phyloP scores from a whole-genome alignment of 2,797 vertebrate genomes.

The Mustela erminea region DNA sequence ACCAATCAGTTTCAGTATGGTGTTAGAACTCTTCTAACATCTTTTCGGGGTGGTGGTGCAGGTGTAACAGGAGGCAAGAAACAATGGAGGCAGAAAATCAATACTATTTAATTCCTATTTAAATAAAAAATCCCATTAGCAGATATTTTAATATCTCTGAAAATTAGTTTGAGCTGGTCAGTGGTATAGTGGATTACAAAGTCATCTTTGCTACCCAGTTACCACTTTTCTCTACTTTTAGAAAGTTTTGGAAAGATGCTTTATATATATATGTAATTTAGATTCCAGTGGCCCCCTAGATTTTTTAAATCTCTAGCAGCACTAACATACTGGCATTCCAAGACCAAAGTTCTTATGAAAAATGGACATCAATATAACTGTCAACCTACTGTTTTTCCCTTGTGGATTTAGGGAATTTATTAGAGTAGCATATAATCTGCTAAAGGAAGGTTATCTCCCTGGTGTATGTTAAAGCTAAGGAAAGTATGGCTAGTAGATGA shows the following conservation, averaged over 20 bases:
- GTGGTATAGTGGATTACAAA: neutral
- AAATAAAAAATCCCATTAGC: neutral
- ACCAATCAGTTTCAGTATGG: neutral
- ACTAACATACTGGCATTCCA: neutral
- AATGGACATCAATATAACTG: neutral
- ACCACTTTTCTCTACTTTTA: neutral
- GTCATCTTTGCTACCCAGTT: neutral
- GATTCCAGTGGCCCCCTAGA: neutral
- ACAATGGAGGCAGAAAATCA: neutral
- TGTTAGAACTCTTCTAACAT: neutral
- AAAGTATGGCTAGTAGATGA: neutral
- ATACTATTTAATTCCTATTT: neutral
- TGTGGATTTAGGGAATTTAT: neutral
- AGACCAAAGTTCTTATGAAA: neutral
- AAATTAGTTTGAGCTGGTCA: neutral
- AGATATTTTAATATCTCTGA: constrained; percentile 31
- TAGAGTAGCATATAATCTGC: neutral
- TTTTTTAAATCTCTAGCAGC: neutral
- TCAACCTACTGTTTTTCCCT: neutral
- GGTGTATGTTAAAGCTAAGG: neutral
- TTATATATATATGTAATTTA: neutral
- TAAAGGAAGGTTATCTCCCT: neutral
- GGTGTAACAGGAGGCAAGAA: neutral
- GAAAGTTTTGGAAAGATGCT: neutral
- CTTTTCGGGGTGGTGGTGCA: neutral